Evolutionary conservation across 2,888 invertebrate genomes (phyloP).

Genomic region (Drosophila robusta): DNA sequence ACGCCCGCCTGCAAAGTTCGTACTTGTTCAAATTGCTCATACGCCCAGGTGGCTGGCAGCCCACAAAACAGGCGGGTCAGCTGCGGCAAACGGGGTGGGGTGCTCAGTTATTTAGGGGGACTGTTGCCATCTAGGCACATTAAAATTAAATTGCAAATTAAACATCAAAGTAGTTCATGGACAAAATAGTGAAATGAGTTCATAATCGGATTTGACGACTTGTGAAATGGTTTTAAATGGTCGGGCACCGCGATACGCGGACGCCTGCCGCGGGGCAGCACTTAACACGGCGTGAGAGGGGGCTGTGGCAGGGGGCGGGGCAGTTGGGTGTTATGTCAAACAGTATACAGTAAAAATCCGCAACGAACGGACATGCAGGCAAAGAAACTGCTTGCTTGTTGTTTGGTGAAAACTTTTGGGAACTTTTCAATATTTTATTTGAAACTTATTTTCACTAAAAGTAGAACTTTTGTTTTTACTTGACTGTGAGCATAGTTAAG

Average conservation of each 20-base stretch:
- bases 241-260: slow-evolving; percentile 19
- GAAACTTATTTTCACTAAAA: no score
- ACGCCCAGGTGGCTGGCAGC: slow-evolving; percentile 67
- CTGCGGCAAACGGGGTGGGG: neutral
- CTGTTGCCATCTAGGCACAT: slow-evolving; percentile 53
- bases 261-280: slow-evolving; percentile 7
- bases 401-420: neutral
- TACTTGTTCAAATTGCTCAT: slow-evolving; percentile 61
- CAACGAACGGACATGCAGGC: slow-evolving; percentile 17
- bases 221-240: slow-evolving; percentile 77
- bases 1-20: no score
- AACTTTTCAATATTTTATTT: neutral
- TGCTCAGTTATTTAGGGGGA: no score
- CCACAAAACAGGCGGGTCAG: slow-evolving; percentile 6
- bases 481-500: no score
- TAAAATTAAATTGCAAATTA: slow-evolving; percentile 80
- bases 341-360: slow-evolving; percentile 6
- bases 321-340: slow-evolving; percentile 1
- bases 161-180: slow-evolving; percentile 77
- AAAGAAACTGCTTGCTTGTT: slow-evolving; percentile 14
- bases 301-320: neutral
- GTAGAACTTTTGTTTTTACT: no score
- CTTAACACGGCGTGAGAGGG: neutral
- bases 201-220: slow-evolving; percentile 81
- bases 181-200: slow-evolving; percentile 76